Conservation (phyloP, 2,113 vertebrate species). For the Litocranius walleri region DNA sequence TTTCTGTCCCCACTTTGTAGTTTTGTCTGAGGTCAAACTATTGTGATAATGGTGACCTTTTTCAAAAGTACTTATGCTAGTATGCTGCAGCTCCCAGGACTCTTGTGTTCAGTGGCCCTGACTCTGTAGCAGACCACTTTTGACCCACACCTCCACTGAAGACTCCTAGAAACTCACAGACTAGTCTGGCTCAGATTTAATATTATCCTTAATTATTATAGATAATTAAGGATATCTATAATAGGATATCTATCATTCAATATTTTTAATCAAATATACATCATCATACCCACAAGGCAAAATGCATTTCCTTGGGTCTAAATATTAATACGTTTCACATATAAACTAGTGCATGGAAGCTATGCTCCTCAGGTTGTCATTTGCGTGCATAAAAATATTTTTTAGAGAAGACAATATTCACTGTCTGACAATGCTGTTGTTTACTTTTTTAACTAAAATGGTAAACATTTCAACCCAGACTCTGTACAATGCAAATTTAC, state of each 20-base stretch:
- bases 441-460: slow-evolving; percentile 43
- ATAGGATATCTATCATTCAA: neutral
- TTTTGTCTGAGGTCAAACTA: neutral
- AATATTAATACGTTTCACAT: neutral
- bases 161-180: neutral
- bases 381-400: neutral
- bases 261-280: neutral
- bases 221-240: neutral
- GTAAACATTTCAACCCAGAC: neutral
- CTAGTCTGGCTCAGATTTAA: neutral
- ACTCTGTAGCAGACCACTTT: neutral
- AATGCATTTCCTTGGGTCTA: neutral
- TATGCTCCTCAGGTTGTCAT: neutral
- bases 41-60: neutral
- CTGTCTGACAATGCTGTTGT: neutral
- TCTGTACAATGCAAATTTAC: neutral
- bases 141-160: neutral
- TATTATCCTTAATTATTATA: neutral
- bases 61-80: neutral
- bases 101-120: neutral
- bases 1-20: neutral
- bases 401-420: neutral
- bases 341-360: neutral
- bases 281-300: neutral
- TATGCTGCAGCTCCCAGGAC: neutral